Evolutionary conservation across 2,797 vertebrate species (phyloP).

Genomic region (Presbytis comata): DNA sequence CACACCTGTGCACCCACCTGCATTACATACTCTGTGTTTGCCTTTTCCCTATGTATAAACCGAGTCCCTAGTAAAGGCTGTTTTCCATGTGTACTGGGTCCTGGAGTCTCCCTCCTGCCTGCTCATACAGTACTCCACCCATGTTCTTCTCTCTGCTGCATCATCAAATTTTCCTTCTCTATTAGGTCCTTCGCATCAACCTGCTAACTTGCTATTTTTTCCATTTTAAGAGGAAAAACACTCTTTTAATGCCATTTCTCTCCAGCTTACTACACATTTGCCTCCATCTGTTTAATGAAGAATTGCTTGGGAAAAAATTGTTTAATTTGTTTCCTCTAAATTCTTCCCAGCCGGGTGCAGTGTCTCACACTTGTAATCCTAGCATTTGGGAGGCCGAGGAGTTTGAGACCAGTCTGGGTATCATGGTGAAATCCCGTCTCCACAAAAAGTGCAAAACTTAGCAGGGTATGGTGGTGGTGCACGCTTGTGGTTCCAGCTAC

Average conservation of each 20-base stretch:
- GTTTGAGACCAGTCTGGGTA: background rate
- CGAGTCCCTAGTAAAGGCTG: background rate
- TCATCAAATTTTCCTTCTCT: background rate
- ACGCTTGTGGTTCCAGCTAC: background rate
- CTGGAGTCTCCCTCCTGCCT: background rate
- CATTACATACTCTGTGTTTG: background rate
- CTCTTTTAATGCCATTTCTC: background rate
- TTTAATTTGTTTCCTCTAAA: background rate
- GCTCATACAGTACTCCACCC: fast-evolving
- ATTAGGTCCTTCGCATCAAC: background rate
- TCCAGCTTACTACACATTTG: background rate
- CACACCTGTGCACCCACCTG: background rate
- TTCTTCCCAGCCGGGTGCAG: background rate
- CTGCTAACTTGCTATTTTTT: background rate
- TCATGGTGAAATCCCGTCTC: background rate
- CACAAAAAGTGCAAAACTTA: background rate
- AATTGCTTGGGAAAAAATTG: background rate
- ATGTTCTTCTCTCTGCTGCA: background rate
- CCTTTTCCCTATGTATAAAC: background rate
- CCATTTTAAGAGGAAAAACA: background rate
- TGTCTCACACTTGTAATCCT: background rate
- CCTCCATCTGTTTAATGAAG: background rate
- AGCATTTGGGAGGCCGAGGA: background rate
- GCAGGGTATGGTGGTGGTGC: background rate
- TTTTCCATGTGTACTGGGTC: background rate